Conservation (phyloP, 2,113 vertebrate species). For the Rattus norvegicus region DNA sequence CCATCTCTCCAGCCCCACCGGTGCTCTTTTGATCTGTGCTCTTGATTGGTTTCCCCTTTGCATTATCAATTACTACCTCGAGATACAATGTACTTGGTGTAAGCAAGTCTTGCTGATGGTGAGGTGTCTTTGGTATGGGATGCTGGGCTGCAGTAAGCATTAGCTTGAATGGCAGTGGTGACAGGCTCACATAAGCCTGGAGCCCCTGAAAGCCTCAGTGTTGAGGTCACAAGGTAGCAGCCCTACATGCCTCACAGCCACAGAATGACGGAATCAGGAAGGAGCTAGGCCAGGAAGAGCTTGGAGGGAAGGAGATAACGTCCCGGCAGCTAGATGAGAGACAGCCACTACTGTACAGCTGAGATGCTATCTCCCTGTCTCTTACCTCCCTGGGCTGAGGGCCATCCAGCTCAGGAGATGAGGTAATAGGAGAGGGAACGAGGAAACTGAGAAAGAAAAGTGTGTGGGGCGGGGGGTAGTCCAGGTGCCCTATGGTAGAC, state of each 20-base stretch:
- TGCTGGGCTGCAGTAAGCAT: not conserved
- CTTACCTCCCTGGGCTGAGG: not conserved
- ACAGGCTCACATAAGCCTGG: too few relatives aligned
- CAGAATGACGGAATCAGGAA: not conserved
- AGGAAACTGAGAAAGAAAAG: not conserved
- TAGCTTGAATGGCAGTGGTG: not conserved
- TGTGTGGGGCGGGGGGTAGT: accelerated
- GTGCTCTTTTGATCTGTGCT: not conserved
- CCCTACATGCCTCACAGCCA: not conserved
- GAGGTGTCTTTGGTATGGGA: accelerated
- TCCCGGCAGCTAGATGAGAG: not conserved
- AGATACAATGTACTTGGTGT: not conserved
- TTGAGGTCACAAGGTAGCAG: not conserved
- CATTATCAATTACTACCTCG: not conserved
- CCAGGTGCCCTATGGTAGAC: not conserved
- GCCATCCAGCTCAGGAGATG: not conserved
- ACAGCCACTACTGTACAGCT: not conserved
- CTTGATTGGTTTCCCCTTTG: not conserved
- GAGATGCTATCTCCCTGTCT: not conserved
- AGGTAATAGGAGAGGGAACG: not conserved
- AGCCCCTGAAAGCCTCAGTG: not conserved
- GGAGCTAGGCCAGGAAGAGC: not conserved
- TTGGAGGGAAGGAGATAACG: not conserved
- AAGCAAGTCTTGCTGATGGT: not conserved
- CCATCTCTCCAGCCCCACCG: not conserved